Evolutionary conservation across 1,140 invertebrate species (phyloP).

Genomic region (Telenomus remus): DNA sequence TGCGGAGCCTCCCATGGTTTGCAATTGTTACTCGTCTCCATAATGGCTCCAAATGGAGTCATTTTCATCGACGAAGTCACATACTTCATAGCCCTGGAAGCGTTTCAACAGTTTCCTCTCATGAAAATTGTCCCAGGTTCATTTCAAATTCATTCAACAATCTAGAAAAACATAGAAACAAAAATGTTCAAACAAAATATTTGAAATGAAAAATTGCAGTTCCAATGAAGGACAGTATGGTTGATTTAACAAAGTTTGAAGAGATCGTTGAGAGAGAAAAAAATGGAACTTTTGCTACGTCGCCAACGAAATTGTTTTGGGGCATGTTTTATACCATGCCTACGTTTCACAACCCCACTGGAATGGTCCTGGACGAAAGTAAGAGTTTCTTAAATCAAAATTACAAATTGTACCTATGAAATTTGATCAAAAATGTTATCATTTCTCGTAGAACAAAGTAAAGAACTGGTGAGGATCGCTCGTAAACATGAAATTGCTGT

Average conservation of each 20-base stretch:
- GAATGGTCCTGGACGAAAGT: conserved; percentile 75
- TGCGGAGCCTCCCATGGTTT: conserved; percentile 81
- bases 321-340: conserved; percentile 81
- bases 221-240: conserved; percentile 76
- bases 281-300: conserved; percentile 60
- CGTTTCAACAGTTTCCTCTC: conserved; percentile 77
- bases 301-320: conserved; percentile 76
- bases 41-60: conserved; percentile 77
- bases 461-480: conserved; percentile 76
- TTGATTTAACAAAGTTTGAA: conserved; percentile 76
- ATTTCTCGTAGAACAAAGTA: conserved; percentile 68
- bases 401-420: not conserved
- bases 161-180: no score
- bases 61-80: conserved; percentile 83
- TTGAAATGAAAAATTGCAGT: conserved; percentile 68
- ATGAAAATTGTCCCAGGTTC: conserved; percentile 76
- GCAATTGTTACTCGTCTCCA: conserved; percentile 76
- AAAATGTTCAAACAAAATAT: not conserved
- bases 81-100: conserved; percentile 80
- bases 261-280: conserved; percentile 64
- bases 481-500: conserved; percentile 78
- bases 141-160: no score
- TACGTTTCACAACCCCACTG: conserved; percentile 81
- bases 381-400: conserved; percentile 28
- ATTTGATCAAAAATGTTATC: conserved; percentile 7